phyloP scores from a whole-genome alignment of 1,140 invertebrate species.

The Drosophila leontia region DNA sequence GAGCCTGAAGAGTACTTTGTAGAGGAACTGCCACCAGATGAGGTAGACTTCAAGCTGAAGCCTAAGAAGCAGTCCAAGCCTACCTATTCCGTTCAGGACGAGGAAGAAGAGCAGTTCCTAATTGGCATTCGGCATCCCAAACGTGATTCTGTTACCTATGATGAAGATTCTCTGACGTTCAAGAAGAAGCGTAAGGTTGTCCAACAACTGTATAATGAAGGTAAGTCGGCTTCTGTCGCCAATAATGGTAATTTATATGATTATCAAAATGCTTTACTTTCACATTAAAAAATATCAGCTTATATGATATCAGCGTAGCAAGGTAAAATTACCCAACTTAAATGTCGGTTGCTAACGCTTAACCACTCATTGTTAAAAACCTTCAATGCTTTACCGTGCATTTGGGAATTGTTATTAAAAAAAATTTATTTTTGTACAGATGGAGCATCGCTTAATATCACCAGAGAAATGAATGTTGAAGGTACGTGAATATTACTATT shows the following conservation, averaged over 20 bases:
- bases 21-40: conserved; percentile 85
- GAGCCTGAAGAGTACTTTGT: conserved; percentile 86
- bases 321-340: conserved; percentile 71
- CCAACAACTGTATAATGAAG: conserved; percentile 86
- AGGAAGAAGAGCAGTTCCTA: conserved; percentile 87
- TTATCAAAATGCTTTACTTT: conserved; percentile 56
- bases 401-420: not conserved
- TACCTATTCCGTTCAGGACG: conserved; percentile 77
- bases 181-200: conserved; percentile 88
- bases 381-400: conserved; percentile 8
- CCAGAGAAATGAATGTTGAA: conserved; percentile 78
- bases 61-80: conserved; percentile 84
- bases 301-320: conserved; percentile 84
- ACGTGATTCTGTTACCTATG: conserved; percentile 84
- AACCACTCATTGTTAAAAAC: conserved; percentile 51
- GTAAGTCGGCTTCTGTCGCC: conserved; percentile 83
- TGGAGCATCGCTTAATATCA: conserved; percentile 81
- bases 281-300: conserved; percentile 55
- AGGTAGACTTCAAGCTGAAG: conserved; percentile 87
- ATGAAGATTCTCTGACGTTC: conserved; percentile 85
- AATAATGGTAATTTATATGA: conserved; percentile 7
- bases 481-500: conserved; percentile 39
- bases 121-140: conserved; percentile 86
- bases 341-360: conserved; percentile 73
- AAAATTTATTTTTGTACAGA: conserved; percentile 42